Conservation (phyloP, 2,888 invertebrate genomes). For the Ashinkailepas kermadecensis region DNA sequence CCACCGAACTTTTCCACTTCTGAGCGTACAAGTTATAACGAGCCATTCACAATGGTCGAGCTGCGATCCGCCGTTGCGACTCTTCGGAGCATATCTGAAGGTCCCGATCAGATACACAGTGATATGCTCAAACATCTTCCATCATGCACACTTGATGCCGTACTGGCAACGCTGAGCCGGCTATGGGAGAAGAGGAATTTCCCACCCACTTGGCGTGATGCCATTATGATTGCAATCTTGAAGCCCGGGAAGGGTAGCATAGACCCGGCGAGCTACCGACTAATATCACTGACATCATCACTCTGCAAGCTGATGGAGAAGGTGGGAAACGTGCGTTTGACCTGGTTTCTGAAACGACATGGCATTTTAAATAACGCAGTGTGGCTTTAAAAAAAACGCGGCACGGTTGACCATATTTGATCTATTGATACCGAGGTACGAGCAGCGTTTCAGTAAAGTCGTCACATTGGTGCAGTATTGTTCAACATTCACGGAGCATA, state of each 20-base stretch:
- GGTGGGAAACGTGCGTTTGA: slow-evolving; percentile 18
- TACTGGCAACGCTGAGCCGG: not conserved
- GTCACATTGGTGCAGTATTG: not conserved
- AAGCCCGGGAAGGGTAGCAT: not conserved
- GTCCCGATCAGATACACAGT: not conserved
- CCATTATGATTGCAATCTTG: not conserved
- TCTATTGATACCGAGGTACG: not conserved
- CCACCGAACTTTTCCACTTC: not conserved
- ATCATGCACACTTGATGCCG: not conserved
- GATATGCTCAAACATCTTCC: not conserved
- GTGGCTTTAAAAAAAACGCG: not conserved
- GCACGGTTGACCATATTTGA: not conserved
- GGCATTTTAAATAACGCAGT: not conserved
- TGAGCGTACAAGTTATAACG: not conserved
- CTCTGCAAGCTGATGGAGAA: not conserved
- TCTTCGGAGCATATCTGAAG: not conserved
- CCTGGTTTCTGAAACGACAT: not conserved
- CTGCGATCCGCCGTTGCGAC: not conserved
- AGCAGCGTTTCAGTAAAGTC: not conserved
- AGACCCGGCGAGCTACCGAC: not conserved
- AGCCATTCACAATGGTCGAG: not conserved
- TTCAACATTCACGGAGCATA: not conserved
- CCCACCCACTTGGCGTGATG: not conserved
- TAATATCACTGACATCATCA: slow-evolving; percentile 7
- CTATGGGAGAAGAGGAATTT: not conserved